Conservation (phyloP, 1,140 invertebrate genomes). For the Caenorhabditis latens region DNA sequence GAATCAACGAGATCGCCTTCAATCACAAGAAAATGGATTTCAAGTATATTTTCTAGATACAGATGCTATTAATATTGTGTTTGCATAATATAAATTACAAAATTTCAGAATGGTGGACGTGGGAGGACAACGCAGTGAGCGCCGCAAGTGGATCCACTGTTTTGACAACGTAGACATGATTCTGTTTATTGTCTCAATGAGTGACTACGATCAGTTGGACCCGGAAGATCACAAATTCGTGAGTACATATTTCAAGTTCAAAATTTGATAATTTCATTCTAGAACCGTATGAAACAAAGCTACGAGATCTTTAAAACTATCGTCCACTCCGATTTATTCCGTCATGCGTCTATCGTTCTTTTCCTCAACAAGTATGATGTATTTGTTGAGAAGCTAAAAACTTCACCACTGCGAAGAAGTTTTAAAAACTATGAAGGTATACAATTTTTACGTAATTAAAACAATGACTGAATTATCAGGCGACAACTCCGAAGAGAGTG, state of each 20-base stretch:
- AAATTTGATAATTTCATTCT: neutral
- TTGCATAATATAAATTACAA: neutral
- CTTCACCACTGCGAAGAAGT: conserved; percentile 52
- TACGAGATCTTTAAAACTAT: conserved; percentile 67
- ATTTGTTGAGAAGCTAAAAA: conserved; percentile 64
- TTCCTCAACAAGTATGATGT: conserved; percentile 68
- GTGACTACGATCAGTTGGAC: conserved; percentile 80
- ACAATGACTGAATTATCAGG: conserved; percentile 32
- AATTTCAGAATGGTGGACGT: conserved; percentile 92
- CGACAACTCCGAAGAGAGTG: conserved; percentile 58
- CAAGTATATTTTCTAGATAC: conserved; percentile 53
- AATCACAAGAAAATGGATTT: conserved; percentile 74
- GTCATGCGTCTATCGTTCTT: conserved; percentile 63
- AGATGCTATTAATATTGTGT: neutral
- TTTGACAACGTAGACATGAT: conserved; percentile 79
- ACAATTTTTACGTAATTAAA: neutral
- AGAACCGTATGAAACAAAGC: conserved; percentile 68
- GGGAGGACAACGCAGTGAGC: conserved; percentile 82
- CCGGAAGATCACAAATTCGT: conserved; percentile 77
- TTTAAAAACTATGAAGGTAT: conserved; percentile 60
- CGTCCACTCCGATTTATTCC: conserved; percentile 62
- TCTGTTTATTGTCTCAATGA: conserved; percentile 79
- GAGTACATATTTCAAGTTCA: neutral
- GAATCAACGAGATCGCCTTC: conserved; percentile 76
- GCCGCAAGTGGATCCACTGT: conserved; percentile 78